Base-by-base conservation (phyloP, 2,113 vertebrate species). In the Zapus hudsonius region DNA sequence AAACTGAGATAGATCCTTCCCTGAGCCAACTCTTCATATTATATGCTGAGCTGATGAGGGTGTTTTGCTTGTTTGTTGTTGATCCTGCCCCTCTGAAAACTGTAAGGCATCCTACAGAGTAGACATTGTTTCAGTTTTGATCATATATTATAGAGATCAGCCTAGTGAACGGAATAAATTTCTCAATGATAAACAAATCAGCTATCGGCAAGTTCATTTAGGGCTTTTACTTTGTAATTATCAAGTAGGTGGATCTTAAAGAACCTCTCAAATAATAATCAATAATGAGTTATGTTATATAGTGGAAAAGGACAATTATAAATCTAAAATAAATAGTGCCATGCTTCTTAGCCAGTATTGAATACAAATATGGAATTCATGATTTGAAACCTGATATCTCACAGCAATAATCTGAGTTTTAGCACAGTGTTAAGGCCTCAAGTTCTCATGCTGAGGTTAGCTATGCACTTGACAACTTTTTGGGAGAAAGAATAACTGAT, bases 151-250 rank as follows among this genome's bases (percentile, higher is more conserved):
- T 83, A 87, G 57, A 88, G n/a, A 89, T 64, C 79, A 92, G 5
- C 67, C 87, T 31, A 78, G 10, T 75, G 19, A 31, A 84, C 15
- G 59, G 20, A 23, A 80, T 67, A n/a, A 57, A 13, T 67, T 73
- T 73, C 16, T 90, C 33, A 84, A 27, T 93, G 79, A 81, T 87
- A 70, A 70, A 80, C n/a, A n/a, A 89, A 87, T 47, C 9, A 70
- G 40, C 11, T 38, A 29, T 93, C 27, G 84, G 42, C 47, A 79
- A 84, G 59, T 91, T 2, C 25, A 78, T 76, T 74, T 67, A 64
- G 36, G 8, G 16, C 81, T 82, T 95, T 55, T 78, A 92, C 38
- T 63, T 57, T 44, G 74, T 74, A 84, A 73, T 78, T 57, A 42
- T 44, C 15, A 85, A 88, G 40, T 66, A 90, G n/a, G 2, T 59